These are phyloP conservation scores for Scaptomyza graminum DNA, from an alignment of 1,140 invertebrate species.

Conservation along the genomic window DNA sequence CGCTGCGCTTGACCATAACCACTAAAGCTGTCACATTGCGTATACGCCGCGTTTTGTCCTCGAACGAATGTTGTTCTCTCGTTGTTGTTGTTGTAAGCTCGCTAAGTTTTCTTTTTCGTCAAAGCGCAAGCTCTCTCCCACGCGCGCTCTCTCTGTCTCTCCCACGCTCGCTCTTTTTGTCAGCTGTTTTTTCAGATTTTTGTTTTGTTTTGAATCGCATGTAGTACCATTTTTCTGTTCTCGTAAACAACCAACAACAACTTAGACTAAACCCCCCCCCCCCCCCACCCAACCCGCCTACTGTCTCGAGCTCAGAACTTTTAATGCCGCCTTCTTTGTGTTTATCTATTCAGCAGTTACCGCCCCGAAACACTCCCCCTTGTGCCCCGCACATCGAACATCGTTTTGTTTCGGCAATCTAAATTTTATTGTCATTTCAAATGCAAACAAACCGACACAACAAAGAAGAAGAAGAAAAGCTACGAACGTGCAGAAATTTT, in stretches of 20 bases:
- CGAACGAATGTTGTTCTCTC: constrained; percentile 41
- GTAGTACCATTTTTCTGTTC: not conserved
- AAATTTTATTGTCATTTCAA: constrained; percentile 78
- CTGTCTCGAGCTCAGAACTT: constrained; percentile 9
- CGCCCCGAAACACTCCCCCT: not conserved
- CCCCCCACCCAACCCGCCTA: constrained; percentile 35
- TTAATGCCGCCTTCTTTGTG: constrained; percentile 17
- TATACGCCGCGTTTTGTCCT: constrained; percentile 79
- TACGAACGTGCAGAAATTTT: constrained; percentile 42
- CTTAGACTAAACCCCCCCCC: constrained; percentile 17
- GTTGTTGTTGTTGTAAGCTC: constrained; percentile 54
- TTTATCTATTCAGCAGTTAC: constrained; percentile 10
- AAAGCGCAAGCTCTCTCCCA: constrained; percentile 21
- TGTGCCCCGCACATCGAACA: constrained; percentile 12
- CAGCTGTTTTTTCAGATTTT: constrained; percentile 56
- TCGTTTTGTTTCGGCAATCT: constrained; percentile 61
- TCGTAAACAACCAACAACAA: constrained; percentile 36
- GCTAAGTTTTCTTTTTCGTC: constrained; percentile 1
- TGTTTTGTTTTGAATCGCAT: constrained; percentile 76
- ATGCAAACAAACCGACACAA: constrained; percentile 55
- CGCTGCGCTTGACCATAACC: constrained; percentile 79
- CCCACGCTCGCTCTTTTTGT: constrained; percentile 3
- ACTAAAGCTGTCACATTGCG: constrained; percentile 80
- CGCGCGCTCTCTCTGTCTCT: not conserved
- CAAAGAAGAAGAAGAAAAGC: constrained; percentile 2